Evolutionary conservation across 2,888 invertebrate species (phyloP), one percentile per base, ranked within the genome.

Genomic region (Luperina nickerlii): DNA sequence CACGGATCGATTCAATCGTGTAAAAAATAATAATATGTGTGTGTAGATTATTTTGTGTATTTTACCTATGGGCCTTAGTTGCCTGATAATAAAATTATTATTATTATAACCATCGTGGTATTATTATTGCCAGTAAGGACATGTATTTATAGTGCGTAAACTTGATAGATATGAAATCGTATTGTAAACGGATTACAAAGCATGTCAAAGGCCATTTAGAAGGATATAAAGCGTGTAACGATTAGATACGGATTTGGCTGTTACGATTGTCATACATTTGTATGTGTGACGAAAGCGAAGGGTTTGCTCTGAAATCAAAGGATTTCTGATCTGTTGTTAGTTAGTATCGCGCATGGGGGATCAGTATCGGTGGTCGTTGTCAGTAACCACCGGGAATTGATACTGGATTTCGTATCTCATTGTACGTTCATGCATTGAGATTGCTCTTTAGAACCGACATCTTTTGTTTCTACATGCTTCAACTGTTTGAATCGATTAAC

Each of bases 141-240:
- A 69, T 72, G 57, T 80, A 81, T 85, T 83, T 83, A 83, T 77
- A 79, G 81, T 70, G 74, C n/a, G 70, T 77, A 78, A 76, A 77
- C 66, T 79, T 60, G 74, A 32, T 32, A 32, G 74, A 71, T 84
- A 81, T 86, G 77, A 82, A 82, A 79, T 86, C 51, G 78, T 82
- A 90, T 91, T 90, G 90, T 90, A 78, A 78, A 76, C 24, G 86
- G 84, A 89, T 90, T 89, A 90, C 77, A 77, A 48, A 74, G 70
- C 86, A 82, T 88, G 83, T 88, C 86, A 90, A 83, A 87, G 82
- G 81, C 79, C 77, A 86, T 88, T 86, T 82, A 89, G 38, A 73
- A 45, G 63, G 54, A 77, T 38, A 85, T 85, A 77, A 75, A 82
- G 77, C 81, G 79, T 76, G 79, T n/a, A 80, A 81, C 87, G 81